phyloP scores from a whole-genome alignment of 2,888 invertebrate species.

The Podotricha telesiphe region DNA sequence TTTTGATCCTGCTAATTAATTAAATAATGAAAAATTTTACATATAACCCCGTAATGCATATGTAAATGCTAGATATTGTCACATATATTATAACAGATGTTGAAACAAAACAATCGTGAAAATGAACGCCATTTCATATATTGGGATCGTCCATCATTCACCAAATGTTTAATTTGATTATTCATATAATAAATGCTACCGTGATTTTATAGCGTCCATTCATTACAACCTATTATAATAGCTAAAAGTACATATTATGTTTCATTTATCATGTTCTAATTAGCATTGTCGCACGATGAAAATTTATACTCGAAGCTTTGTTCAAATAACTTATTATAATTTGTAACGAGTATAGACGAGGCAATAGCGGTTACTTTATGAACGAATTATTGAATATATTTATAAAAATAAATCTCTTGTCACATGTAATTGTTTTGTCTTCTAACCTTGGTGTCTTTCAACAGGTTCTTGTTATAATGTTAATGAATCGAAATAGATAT shows the following conservation, averaged over 20 bases:
- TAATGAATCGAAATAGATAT: too few relatives aligned
- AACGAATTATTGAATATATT: background rate
- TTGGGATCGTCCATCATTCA: slow-evolving; percentile 69
- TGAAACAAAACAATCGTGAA: slow-evolving; percentile 59
- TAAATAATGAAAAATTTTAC: slow-evolving; percentile 49
- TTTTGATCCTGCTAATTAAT: slow-evolving; percentile 34
- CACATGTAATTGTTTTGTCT: too few relatives aligned
- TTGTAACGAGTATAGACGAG: background rate
- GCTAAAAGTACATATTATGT: slow-evolving; percentile 19
- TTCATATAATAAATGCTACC: slow-evolving; percentile 43
- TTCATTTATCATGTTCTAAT: slow-evolving; percentile 23
- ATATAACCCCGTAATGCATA: slow-evolving; percentile 55
- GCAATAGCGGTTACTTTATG: background rate
- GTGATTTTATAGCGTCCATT: slow-evolving; percentile 35
- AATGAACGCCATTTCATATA: slow-evolving; percentile 66
- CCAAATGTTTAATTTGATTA: slow-evolving; percentile 48
- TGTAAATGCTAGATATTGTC: slow-evolving; percentile 57
- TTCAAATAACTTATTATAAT: slow-evolving; percentile 12
- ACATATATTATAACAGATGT: slow-evolving; percentile 58
- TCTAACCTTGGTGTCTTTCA: too few relatives aligned
- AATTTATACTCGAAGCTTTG: slow-evolving; percentile 15
- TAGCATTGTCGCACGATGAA: slow-evolving; percentile 10
- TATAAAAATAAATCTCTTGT: too few relatives aligned
- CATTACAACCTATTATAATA: slow-evolving; percentile 28
- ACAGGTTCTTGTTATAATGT: too few relatives aligned